A percentile compares a stretch with the other conserved stretches of the same genome.
Evolutionary conservation across 2,113 vertebrate species (phyloP).

Genomic region (Prochilodus magdalenae): DNA sequence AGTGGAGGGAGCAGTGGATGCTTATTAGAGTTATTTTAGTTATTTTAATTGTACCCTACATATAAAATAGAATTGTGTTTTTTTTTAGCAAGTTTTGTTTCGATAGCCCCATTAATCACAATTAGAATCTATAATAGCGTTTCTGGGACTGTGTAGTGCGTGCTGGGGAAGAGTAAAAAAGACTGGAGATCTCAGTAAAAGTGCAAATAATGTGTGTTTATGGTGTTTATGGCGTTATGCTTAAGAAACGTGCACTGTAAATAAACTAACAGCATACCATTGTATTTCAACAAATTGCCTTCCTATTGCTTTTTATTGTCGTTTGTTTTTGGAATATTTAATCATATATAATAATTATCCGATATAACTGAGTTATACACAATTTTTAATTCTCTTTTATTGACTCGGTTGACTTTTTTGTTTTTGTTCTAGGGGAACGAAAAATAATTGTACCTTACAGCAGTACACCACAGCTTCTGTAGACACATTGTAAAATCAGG

Average conservation of each 20-base stretch:
- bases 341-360: no score
- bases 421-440: background rate
- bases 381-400: background rate
- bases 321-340: no score
- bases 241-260: background rate
- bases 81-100: background rate
- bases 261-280: no score
- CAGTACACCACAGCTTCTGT: background rate
- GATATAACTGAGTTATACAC: no score
- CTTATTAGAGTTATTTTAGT: background rate
- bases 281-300: no score
- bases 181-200: no score
- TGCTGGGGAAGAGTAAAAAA: background rate
- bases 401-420: background rate
- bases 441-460: background rate
- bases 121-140: background rate
- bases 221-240: no score
- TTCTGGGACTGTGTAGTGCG: background rate
- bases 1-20: background rate
- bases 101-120: slow-evolving; percentile 5
- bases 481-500: background rate
- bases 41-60: background rate
- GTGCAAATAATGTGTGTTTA: no score
- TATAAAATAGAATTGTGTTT: background rate
- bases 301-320: no score